Base-by-base conservation (phyloP, 2,888 invertebrate genomes). In the Kryphioiulus occultus region DNA sequence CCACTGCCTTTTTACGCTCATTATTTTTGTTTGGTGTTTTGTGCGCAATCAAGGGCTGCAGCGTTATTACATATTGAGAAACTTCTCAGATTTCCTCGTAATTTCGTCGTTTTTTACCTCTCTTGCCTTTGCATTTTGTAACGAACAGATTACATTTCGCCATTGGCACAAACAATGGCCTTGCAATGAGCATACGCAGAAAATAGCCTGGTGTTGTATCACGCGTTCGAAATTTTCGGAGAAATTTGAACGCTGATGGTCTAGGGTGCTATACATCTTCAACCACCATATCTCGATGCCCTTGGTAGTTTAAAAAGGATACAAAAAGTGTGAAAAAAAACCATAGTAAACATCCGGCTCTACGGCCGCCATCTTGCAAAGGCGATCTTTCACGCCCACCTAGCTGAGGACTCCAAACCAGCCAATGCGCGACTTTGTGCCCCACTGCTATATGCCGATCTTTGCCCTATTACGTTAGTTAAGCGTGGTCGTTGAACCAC, bases 11-110 rank as follows among this genome's bases (percentile, higher is more conserved):
- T 78, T 78, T 78, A 78, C 78, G 78, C 78, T 78, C 78, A 78
- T 78, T 78, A 78, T 78, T 78, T 78, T 78, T 30, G 78, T 78
- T 78, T 78, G 78, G 78, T 78, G 78, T 78, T 78, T 78, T 78
- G 78, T 78, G 78, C 78, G 78, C 78, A 78, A 78, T 78, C 78
- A 78, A 78, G 78, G 30, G 78, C 78, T 17, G 78, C 26, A 78
- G 78, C 78, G 78, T 30, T 30, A 78, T 78, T 78, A 78, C 78
- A 30, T 78, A 78, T 78, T 78, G 78, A 30, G 78, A 78, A 78
- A 78, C 78, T 30, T 78, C 78, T 78, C 78, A 9, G 26, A 78
- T 78, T 78, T 78, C 78, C 30, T 78, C 78, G 2, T 78, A 78
- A 78, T 78, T 30, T 78, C 78, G 78, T 78, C 15, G 15, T 78